Percentiles rank a stretch among this genome's conserved stretches.
These are phyloP conservation scores for Mamestra brassicae DNA, from an alignment of 2,888 invertebrate genomes.

Conservation along the genomic window DNA sequence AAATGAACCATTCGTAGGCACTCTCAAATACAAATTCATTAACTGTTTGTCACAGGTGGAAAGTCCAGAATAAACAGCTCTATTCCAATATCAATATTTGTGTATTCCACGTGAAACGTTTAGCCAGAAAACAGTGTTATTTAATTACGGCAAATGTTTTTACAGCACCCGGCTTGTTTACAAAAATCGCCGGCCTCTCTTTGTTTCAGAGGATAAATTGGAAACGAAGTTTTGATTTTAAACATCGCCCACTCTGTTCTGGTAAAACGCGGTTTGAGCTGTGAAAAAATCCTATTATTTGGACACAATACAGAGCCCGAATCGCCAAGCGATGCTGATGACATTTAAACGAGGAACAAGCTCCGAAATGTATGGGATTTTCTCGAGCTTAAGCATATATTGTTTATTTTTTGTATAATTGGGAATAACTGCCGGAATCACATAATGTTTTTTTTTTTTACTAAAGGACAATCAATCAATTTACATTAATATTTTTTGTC, in stretches of 20 bases:
- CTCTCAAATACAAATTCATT: background rate
- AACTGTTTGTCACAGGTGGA: background rate
- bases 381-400: background rate
- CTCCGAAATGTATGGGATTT: background rate
- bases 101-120: background rate
- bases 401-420: no score
- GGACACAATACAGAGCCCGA: background rate
- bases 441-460: no score
- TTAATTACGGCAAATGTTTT: conserved; percentile 7
- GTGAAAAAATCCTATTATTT: conserved; percentile 27
- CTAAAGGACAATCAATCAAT: no score
- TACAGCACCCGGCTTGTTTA: conserved; percentile 9
- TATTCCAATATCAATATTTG: background rate
- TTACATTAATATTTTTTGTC: no score
- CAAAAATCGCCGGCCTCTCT: conserved; percentile 2
- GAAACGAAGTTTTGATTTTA: conserved; percentile 34
- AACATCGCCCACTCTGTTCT: conserved; percentile 4
- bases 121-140: conserved; percentile 5
- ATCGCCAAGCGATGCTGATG: background rate
- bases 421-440: no score
- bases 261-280: background rate
- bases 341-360: background rate
- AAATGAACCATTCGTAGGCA: background rate
- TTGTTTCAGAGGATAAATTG: conserved; percentile 27
- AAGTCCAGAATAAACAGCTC: background rate